Percentiles rank a stretch among this genome's conserved stretches.
These are phyloP conservation scores for Antechinus flavipes DNA, from an alignment of 2,113 vertebrate genomes.

Conservation along the genomic window DNA sequence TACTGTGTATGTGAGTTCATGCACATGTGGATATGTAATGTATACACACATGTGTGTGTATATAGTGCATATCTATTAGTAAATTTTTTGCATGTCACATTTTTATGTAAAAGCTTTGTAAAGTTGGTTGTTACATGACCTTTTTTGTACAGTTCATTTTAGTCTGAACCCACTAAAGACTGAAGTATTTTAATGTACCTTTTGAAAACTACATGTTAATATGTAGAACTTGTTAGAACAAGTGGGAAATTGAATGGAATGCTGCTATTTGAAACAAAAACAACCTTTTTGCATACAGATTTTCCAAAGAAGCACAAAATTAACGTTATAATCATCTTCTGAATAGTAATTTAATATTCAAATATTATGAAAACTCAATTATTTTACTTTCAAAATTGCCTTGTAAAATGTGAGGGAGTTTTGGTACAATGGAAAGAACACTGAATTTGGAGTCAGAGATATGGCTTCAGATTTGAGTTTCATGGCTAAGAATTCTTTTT, in stretches of 20 bases:
- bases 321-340: neutral
- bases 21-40: neutral
- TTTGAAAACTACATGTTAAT: neutral
- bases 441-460: neutral
- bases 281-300: neutral
- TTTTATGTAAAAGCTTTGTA: neutral
- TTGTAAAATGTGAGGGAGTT: neutral
- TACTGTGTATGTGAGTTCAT: neutral
- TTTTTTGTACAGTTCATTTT: neutral
- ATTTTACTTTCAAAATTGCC: neutral
- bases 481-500: neutral
- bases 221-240: slow-evolving; percentile 26
- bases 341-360: neutral
- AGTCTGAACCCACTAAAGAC: slow-evolving; percentile 20
- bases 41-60: neutral
- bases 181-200: neutral
- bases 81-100: neutral
- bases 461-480: neutral
- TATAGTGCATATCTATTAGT: neutral
- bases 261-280: neutral
- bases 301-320: slow-evolving; percentile 19
- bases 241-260: slow-evolving; percentile 5
- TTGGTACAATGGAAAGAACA: neutral
- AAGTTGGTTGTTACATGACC: neutral
- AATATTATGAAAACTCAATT: slow-evolving; percentile 15